Percentiles rank a stretch among this genome's conserved stretches.
Conservation (phyloP, 2,888 invertebrate genomes). For the Epinotia bilunana region DNA sequence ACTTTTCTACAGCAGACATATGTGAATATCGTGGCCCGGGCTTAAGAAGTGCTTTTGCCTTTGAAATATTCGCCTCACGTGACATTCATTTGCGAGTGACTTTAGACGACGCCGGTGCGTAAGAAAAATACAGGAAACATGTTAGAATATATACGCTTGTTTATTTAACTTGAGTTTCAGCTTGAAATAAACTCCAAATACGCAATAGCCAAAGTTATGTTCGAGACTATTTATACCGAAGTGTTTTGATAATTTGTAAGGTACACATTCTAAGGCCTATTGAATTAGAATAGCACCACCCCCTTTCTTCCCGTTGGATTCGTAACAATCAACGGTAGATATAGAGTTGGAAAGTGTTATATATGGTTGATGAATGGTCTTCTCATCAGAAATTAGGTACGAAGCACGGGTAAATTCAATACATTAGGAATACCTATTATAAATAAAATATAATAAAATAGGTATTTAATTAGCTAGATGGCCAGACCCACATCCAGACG, state of each 20-base stretch:
- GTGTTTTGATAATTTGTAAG: neutral
- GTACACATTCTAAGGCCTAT: neutral
- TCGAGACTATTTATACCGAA: neutral
- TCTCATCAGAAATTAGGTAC: too few species aligned
- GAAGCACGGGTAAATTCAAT: too few species aligned
- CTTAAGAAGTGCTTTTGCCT: constrained; percentile 7
- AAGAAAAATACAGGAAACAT: neutral
- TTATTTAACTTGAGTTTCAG: neutral
- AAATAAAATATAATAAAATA: too few species aligned
- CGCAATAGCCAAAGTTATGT: neutral
- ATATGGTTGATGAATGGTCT: too few species aligned
- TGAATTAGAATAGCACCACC: neutral
- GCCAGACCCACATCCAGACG: too few species aligned
- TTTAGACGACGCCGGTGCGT: neutral
- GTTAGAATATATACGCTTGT: neutral
- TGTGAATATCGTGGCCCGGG: constrained; percentile 29
- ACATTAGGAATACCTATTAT: too few species aligned
- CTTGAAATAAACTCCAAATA: neutral
- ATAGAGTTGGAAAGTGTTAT: too few species aligned
- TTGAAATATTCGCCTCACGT: constrained; percentile 32
- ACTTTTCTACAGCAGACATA: constrained; percentile 27
- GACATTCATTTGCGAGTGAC: constrained; percentile 29
- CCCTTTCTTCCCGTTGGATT: too few species aligned
- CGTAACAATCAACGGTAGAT: too few species aligned
- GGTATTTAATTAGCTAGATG: too few species aligned